These are phyloP conservation scores for Odontomyia ornata DNA, from an alignment of 2,888 invertebrate species.

Conservation along the genomic window DNA sequence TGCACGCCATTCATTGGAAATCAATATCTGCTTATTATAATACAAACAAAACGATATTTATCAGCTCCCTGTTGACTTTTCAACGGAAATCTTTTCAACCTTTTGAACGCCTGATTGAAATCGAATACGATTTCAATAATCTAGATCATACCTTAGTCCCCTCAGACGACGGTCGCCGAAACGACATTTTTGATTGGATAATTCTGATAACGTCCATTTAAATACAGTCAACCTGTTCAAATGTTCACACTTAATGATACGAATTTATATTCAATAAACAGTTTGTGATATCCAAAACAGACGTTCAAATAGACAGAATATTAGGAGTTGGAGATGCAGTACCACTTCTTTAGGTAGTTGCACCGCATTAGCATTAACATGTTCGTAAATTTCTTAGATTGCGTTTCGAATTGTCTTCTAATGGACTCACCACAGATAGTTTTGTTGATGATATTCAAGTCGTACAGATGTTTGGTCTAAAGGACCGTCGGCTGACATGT, in stretches of 20 bases:
- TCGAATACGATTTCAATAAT: neutral
- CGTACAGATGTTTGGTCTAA: neutral
- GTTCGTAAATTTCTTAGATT: neutral
- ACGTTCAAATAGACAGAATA: neutral
- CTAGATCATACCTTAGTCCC: neutral
- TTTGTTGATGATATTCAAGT: too few relatives aligned
- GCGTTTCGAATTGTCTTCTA: neutral
- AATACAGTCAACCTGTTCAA: neutral
- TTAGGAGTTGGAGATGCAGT: neutral
- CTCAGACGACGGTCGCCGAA: neutral
- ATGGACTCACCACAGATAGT: neutral
- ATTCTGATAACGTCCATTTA: neutral
- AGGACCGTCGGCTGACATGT: conserved; percentile 1
- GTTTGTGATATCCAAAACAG: neutral
- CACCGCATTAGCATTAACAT: too few relatives aligned
- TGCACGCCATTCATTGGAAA: neutral
- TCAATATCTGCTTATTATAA: neutral
- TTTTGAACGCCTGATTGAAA: neutral
- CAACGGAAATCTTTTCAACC: neutral
- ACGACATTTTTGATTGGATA: neutral
- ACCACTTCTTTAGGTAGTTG: too few relatives aligned
- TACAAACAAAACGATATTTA: neutral
- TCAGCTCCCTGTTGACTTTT: neutral
- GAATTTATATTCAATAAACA: neutral
- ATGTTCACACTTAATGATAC: neutral